Conservation (phyloP, 2,888 invertebrate species). For the Caenorhabditis angaria region DNA sequence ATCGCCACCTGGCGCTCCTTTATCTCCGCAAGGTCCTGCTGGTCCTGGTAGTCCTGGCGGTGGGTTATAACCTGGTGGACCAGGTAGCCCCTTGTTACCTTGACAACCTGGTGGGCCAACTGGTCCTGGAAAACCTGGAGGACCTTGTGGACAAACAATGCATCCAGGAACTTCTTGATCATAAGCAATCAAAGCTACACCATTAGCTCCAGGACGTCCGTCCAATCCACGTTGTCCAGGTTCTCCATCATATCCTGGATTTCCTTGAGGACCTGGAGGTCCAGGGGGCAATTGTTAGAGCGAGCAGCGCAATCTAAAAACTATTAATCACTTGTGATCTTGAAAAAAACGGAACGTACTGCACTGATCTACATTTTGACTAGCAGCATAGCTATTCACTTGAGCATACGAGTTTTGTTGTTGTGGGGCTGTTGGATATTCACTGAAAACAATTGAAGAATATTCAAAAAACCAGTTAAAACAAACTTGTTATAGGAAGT, state of each 20-base stretch:
- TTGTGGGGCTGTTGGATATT: conserved; percentile 19
- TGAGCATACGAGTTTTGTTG: conserved; percentile 23
- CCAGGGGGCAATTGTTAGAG: conserved; percentile 40
- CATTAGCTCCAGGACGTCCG: conserved; percentile 41
- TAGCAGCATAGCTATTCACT: conserved; percentile 35
- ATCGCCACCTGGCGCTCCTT: conserved; percentile 15
- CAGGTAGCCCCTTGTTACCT: conserved; percentile 16
- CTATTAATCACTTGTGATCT: not conserved
- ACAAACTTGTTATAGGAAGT: not conserved
- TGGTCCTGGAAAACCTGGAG: conserved; percentile 27
- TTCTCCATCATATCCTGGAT: conserved; percentile 27
- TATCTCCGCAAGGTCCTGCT: conserved; percentile 22
- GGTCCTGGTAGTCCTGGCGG: conserved; percentile 29
- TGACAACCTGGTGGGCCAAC: conserved; percentile 24
- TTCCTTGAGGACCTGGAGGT: conserved; percentile 27
- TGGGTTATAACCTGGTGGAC: conserved; percentile 19
- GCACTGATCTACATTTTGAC: conserved; percentile 33
- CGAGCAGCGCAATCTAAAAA: conserved; percentile 35
- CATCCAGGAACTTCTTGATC: conserved; percentile 45
- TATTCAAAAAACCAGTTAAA: not conserved
- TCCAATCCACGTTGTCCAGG: conserved; percentile 36
- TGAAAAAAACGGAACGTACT: conserved; percentile 15
- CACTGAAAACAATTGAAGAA: conserved; percentile 6
- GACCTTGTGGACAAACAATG: conserved; percentile 36
- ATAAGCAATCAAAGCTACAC: conserved; percentile 38